Base-by-base conservation (phyloP, 2,888 invertebrate genomes). In the Diaperis boleti region DNA sequence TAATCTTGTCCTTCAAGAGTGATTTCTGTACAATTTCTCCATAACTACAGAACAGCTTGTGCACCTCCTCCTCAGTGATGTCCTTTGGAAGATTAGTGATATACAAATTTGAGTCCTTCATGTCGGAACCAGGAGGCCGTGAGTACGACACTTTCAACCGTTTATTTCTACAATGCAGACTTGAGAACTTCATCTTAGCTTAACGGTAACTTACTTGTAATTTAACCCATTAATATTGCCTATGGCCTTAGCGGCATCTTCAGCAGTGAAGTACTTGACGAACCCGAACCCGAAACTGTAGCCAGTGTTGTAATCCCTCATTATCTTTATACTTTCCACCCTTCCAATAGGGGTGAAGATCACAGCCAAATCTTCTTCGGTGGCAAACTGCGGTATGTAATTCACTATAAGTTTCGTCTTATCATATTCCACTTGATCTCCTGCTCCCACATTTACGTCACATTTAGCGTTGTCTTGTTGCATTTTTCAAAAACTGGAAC, bases 241-340 rank as follows among this genome's bases (percentile, higher is more conserved):
- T 68, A 96, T 95, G 44, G 97, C 96, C 71, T 91, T 87, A 56
- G 88, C 83, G 29, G 96, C 96, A 82, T 96, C 94, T 77, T 92
- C 91, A 67, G 92, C 91, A 62, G 89, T 88, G 54, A 89, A 87
- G 82, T 92, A 97, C 82, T 96, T 96, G 41, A 96, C 95, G 83
- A 97, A 97, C 33, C 96, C 97, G 82, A 96, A 97, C 35, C 97
- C 97, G 82, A 92, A 96, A 82, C 96, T 96, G 85, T 96, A 96
- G 45, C 95, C 95, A 81, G 96, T 95, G 88, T 93, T 85, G 59
- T 82, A 85, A 79, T 95, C 94, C 82, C 92, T 91, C 94, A 95
- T 95, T 73, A 97, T 93, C 74, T 95, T 88, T 80, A 94, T 94
- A 72, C 92, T 93, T 79, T 95, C 95, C 42, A 97, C 89, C 14